These are phyloP conservation scores for Sebastes steindachneri DNA, from an alignment of 2,797 vertebrate species.

Conservation along the genomic window DNA sequence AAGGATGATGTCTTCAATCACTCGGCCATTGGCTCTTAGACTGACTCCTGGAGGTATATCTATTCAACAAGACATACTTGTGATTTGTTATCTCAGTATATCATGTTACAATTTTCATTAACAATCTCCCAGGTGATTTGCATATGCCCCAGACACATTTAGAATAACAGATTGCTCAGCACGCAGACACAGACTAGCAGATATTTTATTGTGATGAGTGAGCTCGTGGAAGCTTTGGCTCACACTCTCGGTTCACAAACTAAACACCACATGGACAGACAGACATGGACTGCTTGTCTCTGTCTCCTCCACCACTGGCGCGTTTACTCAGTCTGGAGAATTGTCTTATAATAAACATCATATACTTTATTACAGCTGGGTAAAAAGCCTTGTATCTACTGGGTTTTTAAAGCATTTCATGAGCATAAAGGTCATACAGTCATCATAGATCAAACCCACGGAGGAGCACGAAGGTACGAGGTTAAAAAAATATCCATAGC, in stretches of 20 bases:
- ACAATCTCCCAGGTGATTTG: slow-evolving; percentile 37
- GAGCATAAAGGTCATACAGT: slow-evolving; percentile 1
- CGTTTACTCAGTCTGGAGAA: slow-evolving; percentile 11
- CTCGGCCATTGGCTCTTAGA: not conserved
- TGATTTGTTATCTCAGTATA: not conserved
- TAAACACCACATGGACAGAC: slow-evolving; percentile 39
- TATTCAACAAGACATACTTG: not conserved
- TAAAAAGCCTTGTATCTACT: not conserved
- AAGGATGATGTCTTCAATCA: not conserved
- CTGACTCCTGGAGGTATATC: not conserved
- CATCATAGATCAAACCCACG: not conserved
- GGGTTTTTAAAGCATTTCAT: not conserved
- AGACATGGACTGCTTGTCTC: slow-evolving; percentile 30
- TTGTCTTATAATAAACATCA: slow-evolving; percentile 10
- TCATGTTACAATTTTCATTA: slow-evolving; percentile 24
- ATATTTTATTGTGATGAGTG: slow-evolving; percentile 33
- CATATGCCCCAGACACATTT: slow-evolving; percentile 41
- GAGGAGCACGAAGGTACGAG: not conserved
- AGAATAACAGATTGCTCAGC: slow-evolving; percentile 37
- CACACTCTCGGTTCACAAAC: slow-evolving; percentile 28
- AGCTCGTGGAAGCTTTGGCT: slow-evolving; percentile 40
- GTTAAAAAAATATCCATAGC: not conserved
- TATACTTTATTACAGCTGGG: not conserved
- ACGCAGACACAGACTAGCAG: slow-evolving; percentile 20
- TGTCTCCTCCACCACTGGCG: not conserved